Conservation (phyloP, 2,113 vertebrate genomes). For the Cryptotis parvus region DNA sequence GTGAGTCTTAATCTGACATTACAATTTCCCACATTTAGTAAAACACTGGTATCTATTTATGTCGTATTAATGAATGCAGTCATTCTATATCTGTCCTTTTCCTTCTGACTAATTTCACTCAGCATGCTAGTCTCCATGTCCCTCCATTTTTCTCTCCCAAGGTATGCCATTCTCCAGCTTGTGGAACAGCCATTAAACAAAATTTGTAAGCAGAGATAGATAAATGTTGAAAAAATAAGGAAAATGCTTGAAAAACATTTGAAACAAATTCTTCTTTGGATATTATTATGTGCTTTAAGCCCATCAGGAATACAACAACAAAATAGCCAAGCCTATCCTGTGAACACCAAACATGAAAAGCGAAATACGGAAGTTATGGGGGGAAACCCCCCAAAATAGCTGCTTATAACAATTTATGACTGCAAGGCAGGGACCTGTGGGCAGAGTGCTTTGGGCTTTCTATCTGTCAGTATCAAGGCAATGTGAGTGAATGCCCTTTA, state of each 20-base stretch:
- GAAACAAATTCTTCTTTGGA: conserved; percentile 4
- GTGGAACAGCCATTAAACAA: conserved; percentile 19
- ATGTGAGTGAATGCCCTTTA: background rate
- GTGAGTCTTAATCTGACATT: no score
- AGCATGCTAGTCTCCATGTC: no score
- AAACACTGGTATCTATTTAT: no score
- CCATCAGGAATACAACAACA: background rate
- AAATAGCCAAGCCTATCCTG: no score
- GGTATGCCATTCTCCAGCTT: background rate
- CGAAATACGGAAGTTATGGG: background rate
- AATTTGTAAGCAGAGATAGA: background rate
- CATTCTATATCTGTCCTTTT: no score
- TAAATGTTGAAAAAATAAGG: background rate
- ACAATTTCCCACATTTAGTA: no score
- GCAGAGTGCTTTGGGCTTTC: background rate
- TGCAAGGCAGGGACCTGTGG: background rate
- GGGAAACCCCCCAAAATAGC: no score
- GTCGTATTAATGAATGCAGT: no score
- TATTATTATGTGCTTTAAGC: background rate
- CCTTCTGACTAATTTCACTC: no score
- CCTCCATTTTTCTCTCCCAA: background rate
- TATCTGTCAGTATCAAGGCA: background rate
- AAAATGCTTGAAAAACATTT: conserved; percentile 24
- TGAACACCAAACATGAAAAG: background rate
- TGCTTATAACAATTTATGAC: no score